Evolutionary conservation across 2,113 vertebrate genomes (phyloP).

Genomic region (Cavia porcellus): DNA sequence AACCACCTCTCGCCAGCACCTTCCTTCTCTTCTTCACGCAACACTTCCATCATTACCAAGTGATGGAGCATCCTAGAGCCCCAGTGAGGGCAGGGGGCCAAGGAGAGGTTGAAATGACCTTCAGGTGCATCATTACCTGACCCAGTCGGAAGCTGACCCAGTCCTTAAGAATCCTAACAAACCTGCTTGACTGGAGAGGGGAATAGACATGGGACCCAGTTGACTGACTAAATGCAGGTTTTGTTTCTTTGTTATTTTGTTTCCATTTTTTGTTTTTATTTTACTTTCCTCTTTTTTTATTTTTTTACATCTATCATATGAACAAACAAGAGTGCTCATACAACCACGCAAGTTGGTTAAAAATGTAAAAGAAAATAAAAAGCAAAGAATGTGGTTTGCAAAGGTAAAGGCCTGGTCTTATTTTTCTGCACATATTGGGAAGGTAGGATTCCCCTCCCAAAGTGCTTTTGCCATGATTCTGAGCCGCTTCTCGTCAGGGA

Average conservation of each 20-base stretch:
- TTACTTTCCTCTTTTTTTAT: neutral
- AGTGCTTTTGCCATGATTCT: neutral
- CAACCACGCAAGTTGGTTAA: neutral
- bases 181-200: accelerated
- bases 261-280: neutral
- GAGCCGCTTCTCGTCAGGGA: neutral
- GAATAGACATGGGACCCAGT: neutral
- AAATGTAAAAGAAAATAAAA: neutral
- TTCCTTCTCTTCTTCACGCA: neutral
- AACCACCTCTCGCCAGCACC: accelerated
- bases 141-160: accelerated
- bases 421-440: accelerated
- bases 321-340: neutral
- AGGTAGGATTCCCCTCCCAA: accelerated
- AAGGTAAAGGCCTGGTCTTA: accelerated
- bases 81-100: neutral
- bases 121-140: accelerated
- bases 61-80: too few relatives aligned
- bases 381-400: accelerated
- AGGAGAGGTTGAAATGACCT: neutral
- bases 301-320: neutral
- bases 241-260: neutral
- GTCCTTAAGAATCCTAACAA: neutral
- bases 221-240: neutral
- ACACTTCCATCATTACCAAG: accelerated